Evolutionary conservation across 2,113 vertebrate species (phyloP), one percentile per base, ranked within the genome.

Genomic region (Oreochromis aureus): DNA sequence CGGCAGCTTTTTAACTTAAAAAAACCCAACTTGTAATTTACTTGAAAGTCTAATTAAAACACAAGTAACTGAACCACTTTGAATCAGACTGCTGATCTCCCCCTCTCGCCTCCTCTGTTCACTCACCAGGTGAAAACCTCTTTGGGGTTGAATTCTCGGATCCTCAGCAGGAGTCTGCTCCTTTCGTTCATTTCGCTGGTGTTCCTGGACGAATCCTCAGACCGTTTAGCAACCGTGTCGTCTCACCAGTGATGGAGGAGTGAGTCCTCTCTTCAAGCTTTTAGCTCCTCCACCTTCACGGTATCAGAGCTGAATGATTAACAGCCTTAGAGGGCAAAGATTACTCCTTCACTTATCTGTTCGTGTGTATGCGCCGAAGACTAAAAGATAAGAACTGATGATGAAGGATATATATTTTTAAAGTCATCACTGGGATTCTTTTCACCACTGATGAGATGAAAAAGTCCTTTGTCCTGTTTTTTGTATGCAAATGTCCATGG

Each of bases 111-210:
- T 46, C 18, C 7, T 56, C 18, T 24, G 19, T 59, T 5, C 46
- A 94, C 96, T 95, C 89, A 97, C 96, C 96, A 93, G 79, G 93
- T 96, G 53, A 96, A 94, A 81, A 94, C 76, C 2, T 90, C 90
- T 66, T 53, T 87, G 4, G 84, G 87, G 19, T 88, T 93, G 46
- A 89, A 90, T 3, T 73, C 86, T 41, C 63, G 61, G 69, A 97
- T 56, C 81, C 53, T 88, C 76, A 3, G 3, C 79, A 93, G 46
- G 32, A 88, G 10, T 76, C 89, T 54, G 1, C 32, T 13, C 5
- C 48, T 61, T 9, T 5, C 34, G 9, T 56, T 56, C 16, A 81
- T 6, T 2, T 13, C 3, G 2, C 39, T 46, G n/a, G 1, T 0
- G 18, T 85, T 56, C 2, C n/a, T 16, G 11, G 30, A 18, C 5